These are phyloP conservation scores for Axea sp. DNA, from an alignment of 2,888 invertebrate genomes.

Conservation along the genomic window DNA sequence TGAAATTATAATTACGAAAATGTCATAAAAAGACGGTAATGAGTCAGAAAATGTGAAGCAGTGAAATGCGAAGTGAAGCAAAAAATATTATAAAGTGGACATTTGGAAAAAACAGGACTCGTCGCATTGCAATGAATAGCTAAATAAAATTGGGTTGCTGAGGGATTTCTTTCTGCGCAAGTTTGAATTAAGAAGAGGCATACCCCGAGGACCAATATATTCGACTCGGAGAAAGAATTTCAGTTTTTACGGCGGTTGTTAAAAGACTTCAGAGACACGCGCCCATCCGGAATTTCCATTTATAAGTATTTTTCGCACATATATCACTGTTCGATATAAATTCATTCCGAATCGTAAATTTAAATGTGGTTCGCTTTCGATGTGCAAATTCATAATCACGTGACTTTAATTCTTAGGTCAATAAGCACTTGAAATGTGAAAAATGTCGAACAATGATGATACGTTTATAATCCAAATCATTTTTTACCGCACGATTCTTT, in stretches of 20 bases:
- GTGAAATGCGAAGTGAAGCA: not conserved
- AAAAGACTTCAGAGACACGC: slow-evolving; percentile 29
- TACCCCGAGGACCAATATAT: slow-evolving; percentile 42
- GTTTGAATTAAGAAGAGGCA: slow-evolving; percentile 51
- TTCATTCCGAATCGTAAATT: slow-evolving; percentile 33
- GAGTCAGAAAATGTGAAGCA: not conserved
- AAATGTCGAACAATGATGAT: too few species aligned
- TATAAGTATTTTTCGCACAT: slow-evolving; percentile 31
- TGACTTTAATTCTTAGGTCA: slow-evolving; percentile 12
- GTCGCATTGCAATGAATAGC: slow-evolving; percentile 27
- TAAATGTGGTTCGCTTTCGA: slow-evolving; percentile 4
- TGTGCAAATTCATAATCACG: slow-evolving; percentile 16
- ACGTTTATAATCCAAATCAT: too few species aligned
- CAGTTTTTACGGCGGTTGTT: slow-evolving; percentile 14
- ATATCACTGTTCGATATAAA: slow-evolving; percentile 41
- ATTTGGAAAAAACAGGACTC: slow-evolving; percentile 20
- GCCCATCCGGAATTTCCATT: slow-evolving; percentile 37
- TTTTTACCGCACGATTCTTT: too few species aligned
- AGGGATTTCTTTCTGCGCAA: slow-evolving; percentile 50
- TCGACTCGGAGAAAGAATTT: slow-evolving; percentile 20
- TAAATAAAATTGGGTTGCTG: slow-evolving; percentile 46
- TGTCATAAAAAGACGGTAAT: slow-evolving; percentile 3
- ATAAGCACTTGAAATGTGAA: not conserved
- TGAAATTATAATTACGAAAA: slow-evolving; percentile 13
- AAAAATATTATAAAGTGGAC: slow-evolving; percentile 35